phyloP scores from a whole-genome alignment of 2,113 vertebrate species.

The Lepisosteus osseus region DNA sequence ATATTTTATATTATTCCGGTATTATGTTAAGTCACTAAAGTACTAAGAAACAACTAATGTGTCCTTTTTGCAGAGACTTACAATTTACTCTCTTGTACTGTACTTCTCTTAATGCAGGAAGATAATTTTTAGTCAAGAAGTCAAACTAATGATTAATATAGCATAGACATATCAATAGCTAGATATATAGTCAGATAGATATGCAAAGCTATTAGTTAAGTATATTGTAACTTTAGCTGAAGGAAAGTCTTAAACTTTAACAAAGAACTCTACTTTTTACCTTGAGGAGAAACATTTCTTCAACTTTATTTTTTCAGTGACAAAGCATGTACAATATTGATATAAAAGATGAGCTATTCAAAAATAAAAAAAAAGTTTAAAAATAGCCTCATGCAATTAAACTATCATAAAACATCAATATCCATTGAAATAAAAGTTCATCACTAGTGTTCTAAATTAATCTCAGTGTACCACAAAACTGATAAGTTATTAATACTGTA shows the following conservation, averaged over 20 bases:
- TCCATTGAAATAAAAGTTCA: slow-evolving; percentile 46
- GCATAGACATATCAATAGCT: no score
- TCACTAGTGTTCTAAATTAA: slow-evolving; percentile 6
- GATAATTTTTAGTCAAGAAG: no score
- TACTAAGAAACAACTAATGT: slow-evolving; percentile 47
- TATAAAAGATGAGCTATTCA: slow-evolving; percentile 26
- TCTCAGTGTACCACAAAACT: slow-evolving; percentile 13
- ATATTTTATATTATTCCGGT: background rate
- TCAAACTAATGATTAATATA: no score
- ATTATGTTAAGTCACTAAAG: slow-evolving; percentile 24
- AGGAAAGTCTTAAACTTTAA: slow-evolving; percentile 43
- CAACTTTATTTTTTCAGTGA: no score
- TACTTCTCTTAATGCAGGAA: no score
- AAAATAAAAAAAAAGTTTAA: background rate
- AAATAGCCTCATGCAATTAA: no score
- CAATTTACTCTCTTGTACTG: background rate
- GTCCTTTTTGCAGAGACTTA: background rate
- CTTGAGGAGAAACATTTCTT: no score
- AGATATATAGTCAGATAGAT: no score
- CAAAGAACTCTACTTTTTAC: slow-evolving; percentile 18
- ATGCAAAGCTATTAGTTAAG: no score
- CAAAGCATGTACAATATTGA: slow-evolving; percentile 11
- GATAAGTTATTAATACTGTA: slow-evolving; percentile 65
- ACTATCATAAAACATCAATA: slow-evolving; percentile 30
- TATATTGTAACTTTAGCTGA: slow-evolving; percentile 36